Percentiles rank a stretch among this genome's conserved stretches.
Conservation (phyloP, 2,888 invertebrate species). For the Melanargia galathea region DNA sequence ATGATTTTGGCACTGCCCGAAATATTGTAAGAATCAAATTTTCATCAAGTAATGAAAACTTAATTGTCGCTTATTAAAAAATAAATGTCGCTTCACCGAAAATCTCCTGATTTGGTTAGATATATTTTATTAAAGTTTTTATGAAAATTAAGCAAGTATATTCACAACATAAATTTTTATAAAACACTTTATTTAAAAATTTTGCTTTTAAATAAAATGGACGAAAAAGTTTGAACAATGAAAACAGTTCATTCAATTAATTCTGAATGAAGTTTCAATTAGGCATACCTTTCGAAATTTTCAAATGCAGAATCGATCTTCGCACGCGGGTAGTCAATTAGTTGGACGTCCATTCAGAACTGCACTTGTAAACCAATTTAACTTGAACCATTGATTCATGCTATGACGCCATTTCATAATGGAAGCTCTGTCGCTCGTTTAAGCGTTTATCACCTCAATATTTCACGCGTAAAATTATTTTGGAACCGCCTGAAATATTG, state of each 20-base stretch:
- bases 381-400: conserved; percentile 29
- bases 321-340: conserved; percentile 4
- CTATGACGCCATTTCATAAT: conserved; percentile 28
- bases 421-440: conserved; percentile 9
- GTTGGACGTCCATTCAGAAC: background rate
- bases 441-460: conserved; percentile 24
- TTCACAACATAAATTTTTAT: no score
- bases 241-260: background rate
- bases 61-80: no score
- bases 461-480: conserved; percentile 27
- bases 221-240: no score
- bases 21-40: no score
- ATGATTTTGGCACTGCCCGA: no score
- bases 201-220: no score
- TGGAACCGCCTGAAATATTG: conserved; percentile 10
- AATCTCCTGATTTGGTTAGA: no score
- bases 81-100: no score
- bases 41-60: no score
- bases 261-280: background rate
- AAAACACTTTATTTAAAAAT: no score
- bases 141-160: no score
- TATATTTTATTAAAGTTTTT: no score
- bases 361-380: conserved; percentile 6
- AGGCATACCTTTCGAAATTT: conserved; percentile 9
- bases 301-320: conserved; percentile 9